These are phyloP conservation scores for Halictus rubicundus DNA, from an alignment of 1,140 invertebrate species.

Conservation along the genomic window DNA sequence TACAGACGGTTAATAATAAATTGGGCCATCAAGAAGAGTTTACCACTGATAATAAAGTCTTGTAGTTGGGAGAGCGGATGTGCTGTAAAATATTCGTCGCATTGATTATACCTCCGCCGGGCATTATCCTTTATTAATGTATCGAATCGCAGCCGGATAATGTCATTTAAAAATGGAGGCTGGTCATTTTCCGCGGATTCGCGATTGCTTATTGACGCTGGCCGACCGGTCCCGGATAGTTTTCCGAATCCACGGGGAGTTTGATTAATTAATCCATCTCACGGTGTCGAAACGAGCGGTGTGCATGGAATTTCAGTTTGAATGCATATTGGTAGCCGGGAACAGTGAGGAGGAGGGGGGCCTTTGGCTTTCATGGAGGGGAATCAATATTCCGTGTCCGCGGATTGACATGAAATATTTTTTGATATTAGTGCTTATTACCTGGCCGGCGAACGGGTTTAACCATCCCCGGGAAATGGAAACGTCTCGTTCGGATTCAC, in stretches of 20 bases:
- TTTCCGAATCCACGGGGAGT: constrained; percentile 61
- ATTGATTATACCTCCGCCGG: neutral
- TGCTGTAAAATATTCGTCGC: neutral
- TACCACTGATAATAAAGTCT: too few species aligned
- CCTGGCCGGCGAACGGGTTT: constrained; percentile 60
- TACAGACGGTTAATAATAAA: too few species aligned
- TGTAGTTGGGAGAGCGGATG: too few species aligned
- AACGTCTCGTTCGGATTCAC: constrained; percentile 52
- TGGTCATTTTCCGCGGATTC: constrained; percentile 43
- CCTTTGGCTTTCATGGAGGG: constrained; percentile 58
- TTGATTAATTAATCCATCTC: constrained; percentile 74
- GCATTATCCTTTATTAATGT: constrained; percentile 25
- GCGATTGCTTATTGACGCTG: constrained; percentile 50
- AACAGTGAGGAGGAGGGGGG: constrained; percentile 35
- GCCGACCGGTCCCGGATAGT: constrained; percentile 57
- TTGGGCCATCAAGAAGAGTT: too few species aligned
- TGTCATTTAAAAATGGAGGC: neutral
- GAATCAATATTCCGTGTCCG: constrained; percentile 73
- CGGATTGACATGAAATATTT: constrained; percentile 76
- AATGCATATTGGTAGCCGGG: constrained; percentile 69
- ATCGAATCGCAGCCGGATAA: constrained; percentile 12
- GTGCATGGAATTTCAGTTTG: constrained; percentile 71
- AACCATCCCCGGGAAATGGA: constrained; percentile 57
- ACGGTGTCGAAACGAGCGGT: constrained; percentile 63
- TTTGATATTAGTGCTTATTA: constrained; percentile 75